These are phyloP conservation scores for Pholis gunnellus DNA, from an alignment of 2,113 vertebrate genomes.

Conservation along the genomic window DNA sequence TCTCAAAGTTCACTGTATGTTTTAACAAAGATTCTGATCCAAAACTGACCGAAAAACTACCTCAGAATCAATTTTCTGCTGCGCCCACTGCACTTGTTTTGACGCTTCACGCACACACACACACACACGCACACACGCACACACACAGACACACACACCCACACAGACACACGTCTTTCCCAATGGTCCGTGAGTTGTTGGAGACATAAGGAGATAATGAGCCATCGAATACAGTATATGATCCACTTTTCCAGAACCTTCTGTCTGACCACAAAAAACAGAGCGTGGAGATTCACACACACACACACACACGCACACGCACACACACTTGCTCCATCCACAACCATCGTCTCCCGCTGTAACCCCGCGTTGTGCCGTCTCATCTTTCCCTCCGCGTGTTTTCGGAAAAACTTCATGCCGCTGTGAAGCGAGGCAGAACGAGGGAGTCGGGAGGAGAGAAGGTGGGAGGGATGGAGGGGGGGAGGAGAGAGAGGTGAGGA, in stretches of 20 bases:
- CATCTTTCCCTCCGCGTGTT: constrained; percentile 37
- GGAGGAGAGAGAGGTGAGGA: not conserved
- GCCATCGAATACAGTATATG: constrained; percentile 59
- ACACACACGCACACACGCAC: constrained; percentile 21
- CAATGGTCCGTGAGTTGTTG: constrained; percentile 56
- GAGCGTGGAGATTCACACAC: constrained; percentile 37
- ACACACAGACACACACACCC: constrained; percentile 32
- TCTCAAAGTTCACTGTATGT: not conserved
- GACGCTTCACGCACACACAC: not conserved
- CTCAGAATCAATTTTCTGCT: not conserved
- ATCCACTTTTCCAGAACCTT: constrained; percentile 74
- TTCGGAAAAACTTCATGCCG: constrained; percentile 40
- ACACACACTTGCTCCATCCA: constrained; percentile 41
- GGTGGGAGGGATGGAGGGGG: not conserved
- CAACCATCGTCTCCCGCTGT: constrained; percentile 3
- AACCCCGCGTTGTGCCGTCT: constrained; percentile 14
- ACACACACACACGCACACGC: constrained; percentile 29
- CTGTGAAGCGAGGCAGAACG: constrained; percentile 20
- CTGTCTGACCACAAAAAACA: constrained; percentile 70
- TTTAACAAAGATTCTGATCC: not conserved
- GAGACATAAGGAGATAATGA: constrained; percentile 75
- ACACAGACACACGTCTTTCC: constrained; percentile 16
- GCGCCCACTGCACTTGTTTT: not conserved
- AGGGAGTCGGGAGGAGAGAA: not conserved
- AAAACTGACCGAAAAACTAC: not conserved